Evolutionary conservation across 2,113 vertebrate species (phyloP).

Genomic region (Kryptolebias marmoratus): DNA sequence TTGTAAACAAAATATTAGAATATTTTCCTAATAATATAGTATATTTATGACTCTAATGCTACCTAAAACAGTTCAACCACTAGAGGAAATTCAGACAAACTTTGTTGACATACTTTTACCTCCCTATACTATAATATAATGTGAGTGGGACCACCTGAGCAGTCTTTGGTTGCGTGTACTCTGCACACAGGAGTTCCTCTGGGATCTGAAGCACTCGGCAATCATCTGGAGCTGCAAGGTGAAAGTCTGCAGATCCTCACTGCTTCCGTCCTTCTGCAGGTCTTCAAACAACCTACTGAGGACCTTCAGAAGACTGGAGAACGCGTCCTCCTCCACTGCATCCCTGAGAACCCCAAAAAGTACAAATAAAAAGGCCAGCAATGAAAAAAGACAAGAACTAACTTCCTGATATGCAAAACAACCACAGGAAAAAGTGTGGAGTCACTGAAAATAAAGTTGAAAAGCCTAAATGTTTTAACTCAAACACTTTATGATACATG

Average conservation of each 20-base stretch:
- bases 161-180: slow-evolving; percentile 86
- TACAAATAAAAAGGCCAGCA: background rate
- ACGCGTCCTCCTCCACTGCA: slow-evolving; percentile 49
- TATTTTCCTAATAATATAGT: too few species aligned
- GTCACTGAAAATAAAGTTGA: too few species aligned
- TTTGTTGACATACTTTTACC: background rate
- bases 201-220: slow-evolving; percentile 92
- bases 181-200: slow-evolving; percentile 90
- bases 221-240: slow-evolving; percentile 75
- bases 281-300: slow-evolving; percentile 62
- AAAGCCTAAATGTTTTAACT: too few species aligned
- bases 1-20: too few species aligned
- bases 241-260: slow-evolving; percentile 16
- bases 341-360: slow-evolving; percentile 39
- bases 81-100: too few species aligned
- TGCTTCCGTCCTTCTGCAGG: slow-evolving; percentile 37
- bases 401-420: too few species aligned
- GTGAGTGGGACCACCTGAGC: slow-evolving; percentile 81
- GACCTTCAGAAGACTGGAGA: slow-evolving; percentile 60
- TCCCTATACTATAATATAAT: background rate
- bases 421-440: too few species aligned
- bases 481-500: too few species aligned
- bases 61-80: too few species aligned
- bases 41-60: too few species aligned
- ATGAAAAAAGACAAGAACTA: background rate